Evolutionary conservation across 2,113 vertebrate species (phyloP), one percentile per base, ranked within the genome.

Genomic region (Numida meleagris): DNA sequence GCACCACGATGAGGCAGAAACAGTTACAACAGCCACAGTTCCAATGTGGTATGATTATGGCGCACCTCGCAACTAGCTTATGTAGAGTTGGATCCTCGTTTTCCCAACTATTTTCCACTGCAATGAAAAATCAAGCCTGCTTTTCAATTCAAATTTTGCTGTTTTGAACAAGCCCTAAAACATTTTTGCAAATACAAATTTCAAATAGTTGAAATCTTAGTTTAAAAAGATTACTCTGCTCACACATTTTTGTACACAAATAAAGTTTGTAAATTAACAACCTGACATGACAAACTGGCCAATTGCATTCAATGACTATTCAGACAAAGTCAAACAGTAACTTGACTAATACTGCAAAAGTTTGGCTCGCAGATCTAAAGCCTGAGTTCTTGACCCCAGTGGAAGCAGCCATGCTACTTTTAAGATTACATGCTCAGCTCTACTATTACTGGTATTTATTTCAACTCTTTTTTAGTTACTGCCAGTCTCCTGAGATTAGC

Each of bases 1-100:
- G 57, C 46, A 65, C 29, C 33, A 50, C 62, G 63, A 34, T 0
- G 0, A 86, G 55, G 36, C 72, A 81, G 80, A 75, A 91, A 87
- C 2, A 75, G 58, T 79, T 71, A 62, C 0, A 2, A 50, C 33
- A 83, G 59, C 61, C 81, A 51, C 91, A 81, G 42, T 38, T 83
- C 38, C 34, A 40, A 46, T 63, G 27, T 12, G 55, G 46, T 62
- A 21, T 50, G 55, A 80, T 70, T 74, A 31, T 16, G 66, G 45
- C 2, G 9, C 74, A 89, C 43, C 78, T 78, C n/a, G 38, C 43
- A 89, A 61, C 53, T 42, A 17, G n/a, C 71, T 72, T 31, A 43
- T 0, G 1, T 5, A 20, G 43, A 48, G 23, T 23, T 31, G 75
- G 34, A 84, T 29, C 29, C 29, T 0, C 0, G 51, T 18, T 33